Evolutionary conservation across 2,797 vertebrate genomes (phyloP).

Genomic region (Sebastes vulpes): DNA sequence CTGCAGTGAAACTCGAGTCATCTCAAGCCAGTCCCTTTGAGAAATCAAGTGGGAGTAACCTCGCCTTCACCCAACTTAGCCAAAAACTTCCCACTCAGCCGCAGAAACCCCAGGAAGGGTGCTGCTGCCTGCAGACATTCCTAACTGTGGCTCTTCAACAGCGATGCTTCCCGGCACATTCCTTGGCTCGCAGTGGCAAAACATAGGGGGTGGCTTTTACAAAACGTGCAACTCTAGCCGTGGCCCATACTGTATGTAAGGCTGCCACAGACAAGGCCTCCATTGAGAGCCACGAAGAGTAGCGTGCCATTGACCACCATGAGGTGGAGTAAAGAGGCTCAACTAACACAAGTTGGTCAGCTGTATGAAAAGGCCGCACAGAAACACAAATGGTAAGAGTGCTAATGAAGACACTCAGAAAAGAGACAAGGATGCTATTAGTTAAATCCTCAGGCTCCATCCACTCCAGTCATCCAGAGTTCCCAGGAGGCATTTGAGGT

Average conservation of each 20-base stretch:
- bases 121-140: conserved; percentile 71
- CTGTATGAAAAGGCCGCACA: conserved; percentile 1
- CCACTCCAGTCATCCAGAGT: conserved; percentile 24
- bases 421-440: conserved; percentile 61
- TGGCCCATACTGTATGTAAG: conserved; percentile 11
- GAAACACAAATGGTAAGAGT: conserved; percentile 20
- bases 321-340: not conserved
- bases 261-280: conserved; percentile 65
- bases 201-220: conserved; percentile 54
- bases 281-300: conserved; percentile 49
- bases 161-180: conserved; percentile 63
- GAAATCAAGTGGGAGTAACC: conserved; percentile 45
- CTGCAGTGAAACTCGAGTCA: conserved; percentile 34
- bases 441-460: conserved; percentile 59
- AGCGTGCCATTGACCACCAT: not conserved
- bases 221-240: conserved; percentile 61
- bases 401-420: conserved; percentile 54
- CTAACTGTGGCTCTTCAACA: conserved; percentile 36
- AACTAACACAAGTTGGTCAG: not conserved
- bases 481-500: conserved; percentile 72
- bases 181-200: conserved; percentile 61
- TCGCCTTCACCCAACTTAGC: conserved; percentile 37
- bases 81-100: conserved; percentile 59
- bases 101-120: conserved; percentile 61
- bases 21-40: conserved; percentile 32